Conservation (phyloP, 2,888 invertebrate species). For the Seira musarum region DNA sequence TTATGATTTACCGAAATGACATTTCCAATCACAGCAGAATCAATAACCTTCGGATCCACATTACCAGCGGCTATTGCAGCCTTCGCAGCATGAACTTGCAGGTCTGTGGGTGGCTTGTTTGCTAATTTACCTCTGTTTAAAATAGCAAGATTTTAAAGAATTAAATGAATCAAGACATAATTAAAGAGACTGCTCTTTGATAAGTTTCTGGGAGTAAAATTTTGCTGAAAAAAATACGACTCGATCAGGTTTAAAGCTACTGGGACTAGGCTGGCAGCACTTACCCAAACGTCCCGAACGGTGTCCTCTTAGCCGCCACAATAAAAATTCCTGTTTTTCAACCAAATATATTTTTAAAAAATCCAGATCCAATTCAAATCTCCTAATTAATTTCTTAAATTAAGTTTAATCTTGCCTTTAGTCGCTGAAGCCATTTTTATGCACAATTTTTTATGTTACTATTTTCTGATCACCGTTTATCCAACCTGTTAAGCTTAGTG, state of each 20-base stretch:
- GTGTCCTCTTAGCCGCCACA: slow-evolving; percentile 96
- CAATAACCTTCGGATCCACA: slow-evolving; percentile 88
- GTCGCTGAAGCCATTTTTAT: slow-evolving; percentile 30
- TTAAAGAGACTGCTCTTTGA: neutral
- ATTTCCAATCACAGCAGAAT: slow-evolving; percentile 92
- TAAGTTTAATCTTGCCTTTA: too few relatives aligned
- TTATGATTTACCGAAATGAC: slow-evolving; percentile 88
- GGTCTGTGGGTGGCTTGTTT: slow-evolving; percentile 81
- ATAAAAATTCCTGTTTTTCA: slow-evolving; percentile 84
- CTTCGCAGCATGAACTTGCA: slow-evolving; percentile 87
- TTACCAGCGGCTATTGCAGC: slow-evolving; percentile 86
- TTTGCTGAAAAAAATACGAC: too few relatives aligned
- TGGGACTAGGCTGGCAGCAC: too few relatives aligned
- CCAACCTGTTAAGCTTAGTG: too few relatives aligned
- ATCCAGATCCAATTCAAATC: too few relatives aligned
- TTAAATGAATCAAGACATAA: too few relatives aligned
- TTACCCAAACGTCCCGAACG: slow-evolving; percentile 93
- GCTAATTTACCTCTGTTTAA: slow-evolving; percentile 80
- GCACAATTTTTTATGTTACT: too few relatives aligned
- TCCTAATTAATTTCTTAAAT: too few relatives aligned
- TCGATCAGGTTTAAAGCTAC: too few relatives aligned
- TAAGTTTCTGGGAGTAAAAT: too few relatives aligned
- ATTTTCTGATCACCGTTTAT: too few relatives aligned
- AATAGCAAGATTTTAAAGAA: neutral
- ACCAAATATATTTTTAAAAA: too few relatives aligned